Evolutionary conservation across 1,140 invertebrate genomes (phyloP), one percentile per base, ranked within the genome.

Genomic region (Diachasmimorpha longicaudata): DNA sequence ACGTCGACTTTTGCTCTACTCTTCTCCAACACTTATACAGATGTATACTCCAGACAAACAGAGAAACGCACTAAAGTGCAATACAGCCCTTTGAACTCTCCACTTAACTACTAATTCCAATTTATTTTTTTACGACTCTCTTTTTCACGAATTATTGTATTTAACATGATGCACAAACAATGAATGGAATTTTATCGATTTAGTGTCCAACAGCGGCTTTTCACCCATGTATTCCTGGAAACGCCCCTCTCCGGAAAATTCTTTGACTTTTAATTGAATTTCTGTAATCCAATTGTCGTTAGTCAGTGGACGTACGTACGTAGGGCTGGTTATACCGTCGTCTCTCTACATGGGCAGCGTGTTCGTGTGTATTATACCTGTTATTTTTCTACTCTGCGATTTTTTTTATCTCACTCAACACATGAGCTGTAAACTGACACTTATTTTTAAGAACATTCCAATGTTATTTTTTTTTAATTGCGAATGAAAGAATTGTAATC

Each of bases 241-340:
- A 81, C 82, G 80, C 79, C 77, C 72, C 75, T 66, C 78, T 63
- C 23, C 1, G 73, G 82, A 81, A 82, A 81, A 85, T 85, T 85
- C 81, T 83, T 82, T 79, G 79, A 78, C 79, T 84, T 81, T 82
- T 87, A 85, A 86, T 87, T 84, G 84, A 87, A 85, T 86, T 85
- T 85, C 78, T 77, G 78, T 84, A 85, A 87, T 87, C 85, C 81
- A 83, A 85, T 87, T 85, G 82, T 75, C 80, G 77, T 68, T 37
- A 39, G 58, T 58, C n/a, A 10, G 14, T n/a, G 52, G 52, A 58
- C 13, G 58, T 23, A 25, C 23, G 58, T 63, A 25, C 3, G 19
- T 55, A 63, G 31, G 21, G 23, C 58, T 63, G 23, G 58, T 63
- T 63, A 63, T 63, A 25, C 58, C 58, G 9, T 25, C 3, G 58